A percentile compares a stretch with the other conserved stretches of the same genome.
phyloP scores from a whole-genome alignment of 2,113 vertebrate species.

The Tachuris rubrigastra region DNA sequence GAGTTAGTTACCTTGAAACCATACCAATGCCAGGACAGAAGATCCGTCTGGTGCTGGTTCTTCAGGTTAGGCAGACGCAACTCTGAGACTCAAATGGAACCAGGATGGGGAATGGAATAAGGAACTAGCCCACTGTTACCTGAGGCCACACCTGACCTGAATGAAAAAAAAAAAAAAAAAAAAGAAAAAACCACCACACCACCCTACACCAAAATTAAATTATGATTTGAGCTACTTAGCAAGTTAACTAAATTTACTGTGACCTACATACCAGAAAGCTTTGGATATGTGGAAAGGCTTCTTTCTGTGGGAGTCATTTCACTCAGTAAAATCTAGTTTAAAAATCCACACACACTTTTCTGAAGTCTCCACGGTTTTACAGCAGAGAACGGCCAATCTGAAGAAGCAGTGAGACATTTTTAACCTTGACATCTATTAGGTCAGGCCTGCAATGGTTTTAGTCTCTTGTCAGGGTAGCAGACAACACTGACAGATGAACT shows the following conservation, averaged over 20 bases:
- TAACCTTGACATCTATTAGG: neutral
- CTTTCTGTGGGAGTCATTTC: neutral
- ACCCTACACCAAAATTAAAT: conserved; percentile 31
- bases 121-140: neutral
- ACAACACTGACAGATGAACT: conserved; percentile 4
- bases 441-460: neutral
- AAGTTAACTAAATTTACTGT: conserved; percentile 62
- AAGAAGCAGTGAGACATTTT: neutral
- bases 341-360: neutral
- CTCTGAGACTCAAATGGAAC: neutral
- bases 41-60: neutral
- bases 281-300: neutral
- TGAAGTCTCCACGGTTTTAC: neutral
- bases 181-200: neutral
- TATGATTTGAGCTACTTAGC: conserved; percentile 34
- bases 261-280: conserved; percentile 50
- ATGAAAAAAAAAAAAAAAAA: neutral
- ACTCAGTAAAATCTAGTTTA: neutral
- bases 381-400: neutral
- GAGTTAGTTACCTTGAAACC: neutral
- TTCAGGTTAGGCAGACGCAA: conserved; percentile 1
- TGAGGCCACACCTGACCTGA: conserved; percentile 15
- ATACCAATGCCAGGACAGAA: rapidly evolving
- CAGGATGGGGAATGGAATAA: neutral
- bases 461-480: neutral